Base-by-base conservation (phyloP, 2,113 vertebrate genomes). In the Rhinolophus sinicus region DNA sequence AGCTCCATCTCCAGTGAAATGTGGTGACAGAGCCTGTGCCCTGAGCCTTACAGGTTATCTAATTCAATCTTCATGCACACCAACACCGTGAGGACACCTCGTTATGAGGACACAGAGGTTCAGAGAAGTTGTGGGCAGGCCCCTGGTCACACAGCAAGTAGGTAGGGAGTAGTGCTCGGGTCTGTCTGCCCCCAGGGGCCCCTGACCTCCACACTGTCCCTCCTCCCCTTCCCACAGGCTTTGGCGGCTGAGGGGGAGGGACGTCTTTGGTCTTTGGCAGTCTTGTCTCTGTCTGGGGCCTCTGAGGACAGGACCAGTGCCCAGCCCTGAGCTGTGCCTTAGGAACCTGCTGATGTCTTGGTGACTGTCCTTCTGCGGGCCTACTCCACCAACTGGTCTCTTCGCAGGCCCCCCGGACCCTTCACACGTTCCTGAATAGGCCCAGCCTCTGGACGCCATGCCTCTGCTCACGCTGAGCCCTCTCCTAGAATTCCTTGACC, bases 161-260 rank as follows among this genome's bases (percentile, higher is more conserved):
- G 0, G 0, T 4, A 12, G 67, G 80, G 62, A 40, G 33, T 0
- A 21, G n/a, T 12, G 7, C 35, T 26, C 0, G 0, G 24, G 2
- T 38, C 65, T 69, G n/a, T 26, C 40, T 72, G 73, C 13, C 30
- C 47, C 75, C 38, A 28, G 67, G 54, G 28, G 16, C 76, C 52
- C 75, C n/a, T 18, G 40, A 26, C 7, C 14, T 47, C 44, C 40
- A 30, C 30, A 21, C 0, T 54, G 67, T 54, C 33, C 44, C 44
- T 40, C 81, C 30, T 22, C 24, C 33, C 13, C n/a, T 24, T 5
- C 75, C 75, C 30, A 50, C 22, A 3, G 8, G 64, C 70, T 58
- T 78, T 13, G 6, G 14, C 44, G 12, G 22, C 62, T 58, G 5
- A 2, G 11, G 10, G 24, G 22, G 76, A 40, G 10, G 26, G 9